Evolutionary conservation across 2,113 vertebrate species (phyloP).

Genomic region (Hepsetus odoe): DNA sequence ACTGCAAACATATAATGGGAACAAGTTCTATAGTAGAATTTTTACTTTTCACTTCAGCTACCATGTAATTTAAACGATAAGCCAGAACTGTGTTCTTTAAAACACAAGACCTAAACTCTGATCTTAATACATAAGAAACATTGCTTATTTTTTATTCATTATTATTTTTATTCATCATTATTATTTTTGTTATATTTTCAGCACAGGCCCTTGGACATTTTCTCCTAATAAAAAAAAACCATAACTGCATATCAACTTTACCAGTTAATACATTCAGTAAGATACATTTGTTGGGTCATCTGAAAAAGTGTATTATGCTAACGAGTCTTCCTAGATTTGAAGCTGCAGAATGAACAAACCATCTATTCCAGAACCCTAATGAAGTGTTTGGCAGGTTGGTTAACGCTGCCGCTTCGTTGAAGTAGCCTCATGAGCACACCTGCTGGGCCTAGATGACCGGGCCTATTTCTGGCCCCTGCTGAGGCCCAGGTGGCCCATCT

Average conservation of each 20-base stretch:
- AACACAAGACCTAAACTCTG: too few species aligned
- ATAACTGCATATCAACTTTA: background rate
- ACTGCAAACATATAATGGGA: too few species aligned
- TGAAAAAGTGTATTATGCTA: conserved; percentile 12
- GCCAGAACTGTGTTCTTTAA: too few species aligned
- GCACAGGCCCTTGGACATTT: too few species aligned
- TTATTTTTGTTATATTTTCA: too few species aligned
- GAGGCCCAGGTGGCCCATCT: conserved; percentile 81
- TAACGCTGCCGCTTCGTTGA: background rate
- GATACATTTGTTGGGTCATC: background rate
- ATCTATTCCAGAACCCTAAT: conserved; percentile 36
- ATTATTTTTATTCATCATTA: too few species aligned
- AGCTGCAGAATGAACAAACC: conserved; percentile 24
- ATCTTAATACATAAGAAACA: too few species aligned
- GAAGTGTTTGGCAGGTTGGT: conserved; percentile 34
- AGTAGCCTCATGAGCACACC: conserved; percentile 44
- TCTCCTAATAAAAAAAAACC: background rate
- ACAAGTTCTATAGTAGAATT: too few species aligned
- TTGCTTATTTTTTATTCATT: too few species aligned
- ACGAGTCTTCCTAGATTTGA: conserved; percentile 5
- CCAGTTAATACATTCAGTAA: background rate
- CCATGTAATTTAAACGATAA: too few species aligned
- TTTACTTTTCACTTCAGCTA: too few species aligned
- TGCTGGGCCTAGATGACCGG: conserved; percentile 57
- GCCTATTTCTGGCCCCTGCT: conserved; percentile 77